Conservation (phyloP, 2,888 invertebrate species). For the Cephonodes hylas region DNA sequence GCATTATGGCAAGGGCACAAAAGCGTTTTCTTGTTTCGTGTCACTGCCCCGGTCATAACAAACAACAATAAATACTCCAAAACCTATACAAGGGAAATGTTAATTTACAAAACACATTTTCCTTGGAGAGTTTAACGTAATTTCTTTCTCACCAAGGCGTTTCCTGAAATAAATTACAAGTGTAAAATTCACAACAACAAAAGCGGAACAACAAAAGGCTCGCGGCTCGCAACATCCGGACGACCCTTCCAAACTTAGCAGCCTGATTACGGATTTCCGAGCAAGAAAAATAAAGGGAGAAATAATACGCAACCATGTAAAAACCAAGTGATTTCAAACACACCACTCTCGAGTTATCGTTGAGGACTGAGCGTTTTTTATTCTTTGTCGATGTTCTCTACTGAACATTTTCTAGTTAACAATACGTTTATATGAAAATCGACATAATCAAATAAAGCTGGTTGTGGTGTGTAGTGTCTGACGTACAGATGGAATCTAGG, state of each 20-base stretch:
- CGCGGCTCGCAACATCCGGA: slow-evolving; percentile 79
- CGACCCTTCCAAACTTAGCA: slow-evolving; percentile 80
- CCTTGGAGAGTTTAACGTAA: slow-evolving; percentile 76
- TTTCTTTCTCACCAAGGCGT: slow-evolving; percentile 78
- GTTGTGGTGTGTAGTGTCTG: slow-evolving; percentile 66
- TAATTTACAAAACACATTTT: slow-evolving; percentile 79
- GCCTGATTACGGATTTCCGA: slow-evolving; percentile 81
- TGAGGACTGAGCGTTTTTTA: slow-evolving; percentile 29
- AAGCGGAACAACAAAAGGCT: slow-evolving; percentile 79
- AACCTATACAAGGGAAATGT: slow-evolving; percentile 64
- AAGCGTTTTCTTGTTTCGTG: not conserved
- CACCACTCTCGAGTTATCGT: slow-evolving; percentile 44
- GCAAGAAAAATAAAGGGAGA: slow-evolving; percentile 68
- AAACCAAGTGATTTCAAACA: slow-evolving; percentile 52
- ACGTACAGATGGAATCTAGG: slow-evolving; percentile 69
- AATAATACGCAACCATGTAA: slow-evolving; percentile 61
- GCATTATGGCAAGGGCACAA: not conserved
- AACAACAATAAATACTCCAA: slow-evolving; percentile 48
- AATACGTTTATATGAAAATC: slow-evolving; percentile 67
- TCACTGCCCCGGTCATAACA: slow-evolving; percentile 20
- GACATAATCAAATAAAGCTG: slow-evolving; percentile 67
- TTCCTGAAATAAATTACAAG: slow-evolving; percentile 82
- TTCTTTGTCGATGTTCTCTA: slow-evolving; percentile 50
- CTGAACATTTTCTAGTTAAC: slow-evolving; percentile 53
- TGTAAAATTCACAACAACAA: slow-evolving; percentile 81